Conservation (phyloP, 2,888 invertebrate species). For the Lithophane leautieri region DNA sequence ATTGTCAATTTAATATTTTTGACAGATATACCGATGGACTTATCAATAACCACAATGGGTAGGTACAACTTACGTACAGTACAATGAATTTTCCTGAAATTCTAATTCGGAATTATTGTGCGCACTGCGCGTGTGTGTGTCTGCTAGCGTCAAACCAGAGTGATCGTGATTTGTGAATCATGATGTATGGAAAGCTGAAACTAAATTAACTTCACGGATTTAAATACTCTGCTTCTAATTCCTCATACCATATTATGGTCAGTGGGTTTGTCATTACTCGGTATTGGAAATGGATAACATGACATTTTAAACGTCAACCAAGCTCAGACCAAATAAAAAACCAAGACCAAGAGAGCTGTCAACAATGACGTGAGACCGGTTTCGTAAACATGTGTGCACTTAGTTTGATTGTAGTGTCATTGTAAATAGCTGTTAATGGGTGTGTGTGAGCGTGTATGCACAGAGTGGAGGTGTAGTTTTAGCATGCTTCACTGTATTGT, state of each 20-base stretch:
- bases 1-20: not conserved
- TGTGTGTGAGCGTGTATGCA: too few species aligned
- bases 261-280: not conserved
- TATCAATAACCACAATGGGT: constrained; percentile 16
- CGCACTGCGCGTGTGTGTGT: not conserved
- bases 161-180: constrained; percentile 27
- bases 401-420: too few species aligned
- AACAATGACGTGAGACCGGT: too few species aligned
- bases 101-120: constrained; percentile 22
- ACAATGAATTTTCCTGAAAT: constrained; percentile 49
- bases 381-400: too few species aligned
- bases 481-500: too few species aligned
- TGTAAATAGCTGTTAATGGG: too few species aligned
- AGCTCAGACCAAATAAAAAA: too few species aligned
- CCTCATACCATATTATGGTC: constrained; percentile 29
- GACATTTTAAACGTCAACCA: not conserved
- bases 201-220: constrained; percentile 21
- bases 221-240: constrained; percentile 27
- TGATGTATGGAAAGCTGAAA: not conserved
- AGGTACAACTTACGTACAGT: not conserved
- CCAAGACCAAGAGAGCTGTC: too few species aligned
- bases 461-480: too few species aligned
- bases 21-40: not conserved
- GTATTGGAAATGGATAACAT: not conserved
- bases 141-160: constrained; percentile 25